Evolutionary conservation across 2,797 vertebrate species (phyloP).

Genomic region (Malacoctenus gilli): DNA sequence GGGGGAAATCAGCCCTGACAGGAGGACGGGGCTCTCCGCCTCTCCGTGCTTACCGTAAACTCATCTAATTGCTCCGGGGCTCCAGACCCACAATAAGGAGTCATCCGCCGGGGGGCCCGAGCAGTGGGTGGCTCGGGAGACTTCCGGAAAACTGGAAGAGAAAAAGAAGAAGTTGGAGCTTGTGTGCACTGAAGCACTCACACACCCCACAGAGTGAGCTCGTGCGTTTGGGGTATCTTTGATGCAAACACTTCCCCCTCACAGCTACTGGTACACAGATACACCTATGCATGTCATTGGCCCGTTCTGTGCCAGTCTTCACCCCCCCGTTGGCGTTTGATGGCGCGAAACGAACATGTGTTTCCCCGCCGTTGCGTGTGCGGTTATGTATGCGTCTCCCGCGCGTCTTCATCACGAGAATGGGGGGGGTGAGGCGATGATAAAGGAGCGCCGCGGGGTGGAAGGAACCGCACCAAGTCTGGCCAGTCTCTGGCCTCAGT

Average conservation of each 20-base stretch:
- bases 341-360: constrained; percentile 8
- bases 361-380: constrained; percentile 15
- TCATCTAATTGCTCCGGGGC: constrained; percentile 79
- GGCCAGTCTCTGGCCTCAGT: constrained; percentile 25
- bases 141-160: constrained; percentile 73
- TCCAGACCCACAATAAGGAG: constrained; percentile 77
- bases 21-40: constrained; percentile 76
- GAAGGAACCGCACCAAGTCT: constrained; percentile 33
- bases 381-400: constrained; percentile 20
- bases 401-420: constrained; percentile 58
- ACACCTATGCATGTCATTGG: constrained; percentile 17
- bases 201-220: neutral
- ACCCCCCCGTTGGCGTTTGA: constrained; percentile 19
- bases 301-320: constrained; percentile 9
- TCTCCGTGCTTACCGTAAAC: constrained; percentile 77
- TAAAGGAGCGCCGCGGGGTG: constrained; percentile 37
- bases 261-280: constrained; percentile 15
- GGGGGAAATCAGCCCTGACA: constrained; percentile 78
- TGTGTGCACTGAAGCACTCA: neutral
- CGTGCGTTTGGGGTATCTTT: constrained; percentile 32
- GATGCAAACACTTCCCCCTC: constrained; percentile 6
- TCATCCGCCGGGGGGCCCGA: constrained; percentile 69
- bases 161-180: constrained; percentile 17
- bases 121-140: constrained; percentile 62
- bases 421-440: constrained; percentile 54